phyloP scores from a whole-genome alignment of 2,797 vertebrate genomes.

The Tenualosa thibaudeaui region DNA sequence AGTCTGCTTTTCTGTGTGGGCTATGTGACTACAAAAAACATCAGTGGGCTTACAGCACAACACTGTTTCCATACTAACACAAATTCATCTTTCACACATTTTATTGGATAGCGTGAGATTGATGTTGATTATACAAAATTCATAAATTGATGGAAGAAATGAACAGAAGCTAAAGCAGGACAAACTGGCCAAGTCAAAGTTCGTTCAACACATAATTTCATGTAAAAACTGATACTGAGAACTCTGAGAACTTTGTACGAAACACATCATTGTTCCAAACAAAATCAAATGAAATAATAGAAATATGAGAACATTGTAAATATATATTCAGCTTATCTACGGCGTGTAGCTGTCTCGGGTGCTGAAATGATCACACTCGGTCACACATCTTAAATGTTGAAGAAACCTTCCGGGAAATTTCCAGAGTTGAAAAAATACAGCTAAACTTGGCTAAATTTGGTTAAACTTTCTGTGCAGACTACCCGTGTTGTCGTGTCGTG shows the following conservation, averaged over 20 bases:
- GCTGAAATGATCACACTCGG: background rate
- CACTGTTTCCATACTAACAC: no score
- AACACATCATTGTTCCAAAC: conserved; percentile 20
- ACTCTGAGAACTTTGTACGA: background rate
- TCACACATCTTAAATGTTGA: background rate
- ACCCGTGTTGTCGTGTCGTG: no score
- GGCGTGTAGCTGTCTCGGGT: conserved; percentile 4
- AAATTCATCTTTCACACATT: background rate
- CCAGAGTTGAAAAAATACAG: no score
- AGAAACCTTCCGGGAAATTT: no score
- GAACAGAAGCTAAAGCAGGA: no score
- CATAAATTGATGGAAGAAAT: no score
- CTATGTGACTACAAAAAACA: background rate
- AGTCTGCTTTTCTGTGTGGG: background rate
- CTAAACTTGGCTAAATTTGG: no score
- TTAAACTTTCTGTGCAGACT: background rate
- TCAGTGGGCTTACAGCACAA: no score
- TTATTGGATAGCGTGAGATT: no score
- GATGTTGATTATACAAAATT: no score
- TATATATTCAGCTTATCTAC: conserved; percentile 84
- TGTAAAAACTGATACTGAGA: conserved; percentile 46
- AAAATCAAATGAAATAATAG: conserved; percentile 75
- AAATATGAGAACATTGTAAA: conserved; percentile 88
- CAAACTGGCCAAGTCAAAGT: conserved; percentile 66
- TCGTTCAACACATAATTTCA: conserved; percentile 78